Percentiles rank a stretch among this genome's conserved stretches.
Evolutionary conservation across 2,113 vertebrate genomes (phyloP).

Genomic region (Murina feae): DNA sequence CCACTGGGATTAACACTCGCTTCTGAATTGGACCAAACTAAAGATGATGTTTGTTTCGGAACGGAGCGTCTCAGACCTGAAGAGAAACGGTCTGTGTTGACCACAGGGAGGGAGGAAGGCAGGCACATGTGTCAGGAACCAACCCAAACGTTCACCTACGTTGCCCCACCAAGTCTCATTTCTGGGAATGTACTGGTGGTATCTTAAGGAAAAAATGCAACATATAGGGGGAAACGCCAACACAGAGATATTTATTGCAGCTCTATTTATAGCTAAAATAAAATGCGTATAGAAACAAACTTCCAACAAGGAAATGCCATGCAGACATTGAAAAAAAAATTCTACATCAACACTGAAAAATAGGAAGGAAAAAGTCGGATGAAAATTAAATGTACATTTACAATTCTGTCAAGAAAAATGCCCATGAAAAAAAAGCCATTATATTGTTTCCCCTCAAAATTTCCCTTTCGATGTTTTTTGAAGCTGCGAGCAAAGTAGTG

Average conservation of each 20-base stretch:
- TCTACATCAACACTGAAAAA: slow-evolving; percentile 51
- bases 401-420: slow-evolving; percentile 37
- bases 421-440: neutral
- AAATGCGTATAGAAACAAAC: slow-evolving; percentile 53
- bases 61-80: neutral
- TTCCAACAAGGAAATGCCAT: slow-evolving; percentile 53
- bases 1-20: neutral
- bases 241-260: slow-evolving; percentile 57
- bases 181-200: neutral
- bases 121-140: neutral
- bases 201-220: slow-evolving; percentile 35
- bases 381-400: slow-evolving; percentile 46
- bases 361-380: slow-evolving; percentile 25
- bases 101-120: neutral
- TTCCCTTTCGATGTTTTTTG: neutral
- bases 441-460: neutral
- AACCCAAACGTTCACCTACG: neutral
- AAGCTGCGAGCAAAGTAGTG: neutral
- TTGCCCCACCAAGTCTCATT: neutral
- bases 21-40: neutral
- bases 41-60: neutral
- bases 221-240: slow-evolving; percentile 19
- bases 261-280: slow-evolving; percentile 66
- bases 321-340: slow-evolving; percentile 36
- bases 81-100: neutral